Conservation (phyloP, 2,797 vertebrate genomes). For the Epinephelus malabaricus region DNA sequence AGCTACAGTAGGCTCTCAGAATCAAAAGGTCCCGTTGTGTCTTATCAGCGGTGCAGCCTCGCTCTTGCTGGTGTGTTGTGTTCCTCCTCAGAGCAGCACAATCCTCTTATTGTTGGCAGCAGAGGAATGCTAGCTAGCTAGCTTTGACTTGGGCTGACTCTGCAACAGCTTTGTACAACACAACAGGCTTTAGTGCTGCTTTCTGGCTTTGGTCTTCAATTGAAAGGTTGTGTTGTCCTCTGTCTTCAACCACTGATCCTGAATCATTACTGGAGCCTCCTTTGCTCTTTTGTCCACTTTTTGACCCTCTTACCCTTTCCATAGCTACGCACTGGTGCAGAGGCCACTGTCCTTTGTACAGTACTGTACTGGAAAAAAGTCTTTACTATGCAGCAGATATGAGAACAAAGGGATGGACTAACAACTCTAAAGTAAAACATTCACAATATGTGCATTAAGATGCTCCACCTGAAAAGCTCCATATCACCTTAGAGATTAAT, state of each 20-base stretch:
- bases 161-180: conserved; percentile 52
- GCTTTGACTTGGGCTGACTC: conserved; percentile 51
- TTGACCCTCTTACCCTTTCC: neutral
- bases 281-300: conserved; percentile 49
- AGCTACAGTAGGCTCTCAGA: conserved; percentile 30
- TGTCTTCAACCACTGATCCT: conserved; percentile 48
- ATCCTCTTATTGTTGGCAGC: conserved; percentile 60
- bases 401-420: conserved; percentile 1
- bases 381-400: conserved; percentile 16
- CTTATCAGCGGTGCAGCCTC: conserved; percentile 39
- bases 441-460: neutral
- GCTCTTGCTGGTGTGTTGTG: conserved; percentile 29
- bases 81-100: conserved; percentile 55
- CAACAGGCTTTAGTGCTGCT: conserved; percentile 35
- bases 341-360: conserved; percentile 46
- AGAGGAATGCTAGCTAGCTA: conserved; percentile 44
- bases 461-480: neutral
- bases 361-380: conserved; percentile 16
- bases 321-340: conserved; percentile 6
- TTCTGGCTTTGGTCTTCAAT: conserved; percentile 41
- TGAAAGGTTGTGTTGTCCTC: conserved; percentile 63
- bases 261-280: conserved; percentile 52
- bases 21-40: conserved; percentile 39
- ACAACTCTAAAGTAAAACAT: neutral
- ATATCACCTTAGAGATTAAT: neutral